phyloP scores from a whole-genome alignment of 2,113 vertebrate species.

The Cheilinus undulatus region DNA sequence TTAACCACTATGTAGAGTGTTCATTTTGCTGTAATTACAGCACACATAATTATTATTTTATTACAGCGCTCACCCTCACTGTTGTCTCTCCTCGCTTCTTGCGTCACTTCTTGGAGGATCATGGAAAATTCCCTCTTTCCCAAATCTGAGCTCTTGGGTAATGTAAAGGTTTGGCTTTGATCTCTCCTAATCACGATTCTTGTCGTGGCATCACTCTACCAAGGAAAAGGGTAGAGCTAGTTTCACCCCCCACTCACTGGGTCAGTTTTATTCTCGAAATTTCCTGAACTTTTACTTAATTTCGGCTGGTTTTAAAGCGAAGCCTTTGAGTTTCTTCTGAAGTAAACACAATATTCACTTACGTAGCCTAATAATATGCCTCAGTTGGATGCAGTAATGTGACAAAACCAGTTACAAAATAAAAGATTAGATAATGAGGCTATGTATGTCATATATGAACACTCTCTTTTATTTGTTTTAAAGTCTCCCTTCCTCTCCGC shows the following conservation, averaged over 20 bases:
- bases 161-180: not conserved
- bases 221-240: no score
- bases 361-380: not conserved
- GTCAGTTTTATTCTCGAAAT: not conserved
- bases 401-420: not conserved
- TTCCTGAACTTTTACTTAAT: not conserved
- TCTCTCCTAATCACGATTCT: not conserved
- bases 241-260: no score
- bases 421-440: slow-evolving; percentile 1
- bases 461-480: not conserved
- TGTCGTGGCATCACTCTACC: not conserved
- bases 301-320: not conserved
- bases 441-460: not conserved
- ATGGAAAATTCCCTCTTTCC: slow-evolving; percentile 36
- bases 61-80: not conserved
- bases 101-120: slow-evolving; percentile 35
- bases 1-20: not conserved
- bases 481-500: not conserved
- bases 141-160: not conserved
- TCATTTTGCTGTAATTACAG: not conserved
- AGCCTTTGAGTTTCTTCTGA: not conserved
- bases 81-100: not conserved
- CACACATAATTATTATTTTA: not conserved
- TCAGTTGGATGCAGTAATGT: not conserved
- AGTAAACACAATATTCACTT: not conserved